These are phyloP conservation scores for Leptogaster cylindrica DNA, from an alignment of 2,888 invertebrate species.

Conservation along the genomic window DNA sequence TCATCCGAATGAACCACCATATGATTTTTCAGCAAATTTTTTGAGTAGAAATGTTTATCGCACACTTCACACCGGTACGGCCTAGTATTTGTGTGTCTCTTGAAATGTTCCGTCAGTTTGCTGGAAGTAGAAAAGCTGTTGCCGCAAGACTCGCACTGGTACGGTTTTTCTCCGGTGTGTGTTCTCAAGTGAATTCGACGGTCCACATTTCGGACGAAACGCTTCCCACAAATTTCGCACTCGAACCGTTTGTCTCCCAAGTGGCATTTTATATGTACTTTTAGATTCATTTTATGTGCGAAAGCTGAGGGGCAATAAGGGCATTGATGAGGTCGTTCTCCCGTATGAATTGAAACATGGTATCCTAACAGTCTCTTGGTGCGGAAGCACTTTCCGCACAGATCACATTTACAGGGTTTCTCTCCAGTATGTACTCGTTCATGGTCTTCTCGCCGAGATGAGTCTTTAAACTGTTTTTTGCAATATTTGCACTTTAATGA, in stretches of 20 bases:
- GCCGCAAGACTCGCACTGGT: conserved; percentile 56
- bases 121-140: conserved; percentile 54
- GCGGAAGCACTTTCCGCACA: conserved; percentile 19
- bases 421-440: conserved; percentile 32
- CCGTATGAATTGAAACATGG: conserved; percentile 29
- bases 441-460: neutral
- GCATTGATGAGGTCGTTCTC: conserved; percentile 20
- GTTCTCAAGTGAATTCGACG: conserved; percentile 30
- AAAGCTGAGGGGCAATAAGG: conserved; percentile 27
- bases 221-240: conserved; percentile 36
- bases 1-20: conserved; percentile 56
- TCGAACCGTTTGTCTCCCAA: conserved; percentile 30
- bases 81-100: conserved; percentile 56
- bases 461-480: neutral
- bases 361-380: neutral
- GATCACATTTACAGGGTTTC: conserved; percentile 17
- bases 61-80: conserved; percentile 54
- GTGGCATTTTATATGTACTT: conserved; percentile 13
- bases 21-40: conserved; percentile 54
- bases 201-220: conserved; percentile 24
- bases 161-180: conserved; percentile 48
- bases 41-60: conserved; percentile 54
- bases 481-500: conserved; percentile 20
- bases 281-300: conserved; percentile 27
- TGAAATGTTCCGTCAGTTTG: conserved; percentile 53